Base-by-base conservation (phyloP, 2,888 invertebrate genomes). In the Perdita meconis region DNA sequence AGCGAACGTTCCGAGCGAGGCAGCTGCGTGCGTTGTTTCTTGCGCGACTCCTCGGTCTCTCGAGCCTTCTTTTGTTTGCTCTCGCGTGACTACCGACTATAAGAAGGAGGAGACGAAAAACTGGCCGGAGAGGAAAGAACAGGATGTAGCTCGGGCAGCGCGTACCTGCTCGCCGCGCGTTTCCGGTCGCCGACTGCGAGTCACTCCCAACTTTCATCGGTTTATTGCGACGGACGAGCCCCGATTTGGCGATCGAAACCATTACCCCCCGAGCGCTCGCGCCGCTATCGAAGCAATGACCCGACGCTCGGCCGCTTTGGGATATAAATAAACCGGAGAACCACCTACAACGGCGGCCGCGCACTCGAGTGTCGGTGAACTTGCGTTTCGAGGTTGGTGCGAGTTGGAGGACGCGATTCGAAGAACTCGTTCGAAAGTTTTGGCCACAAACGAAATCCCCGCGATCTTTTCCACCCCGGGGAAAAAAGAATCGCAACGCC, bases 181-280 rank as follows among this genome's bases (percentile, higher is more conserved):
- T 89, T 89, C 89, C 87, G 89, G 87, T 77, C 86, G 80, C 83
- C 87, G 86, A 89, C 87, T 87, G 87, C 83, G 80, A 85, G 82
- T 85, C 83, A 79, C 81, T 84, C 80, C 74, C 84, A 77, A 87
- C 87, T 89, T 90, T 89, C 89, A 88, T 82, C 83, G 84, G 86
- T 87, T 90, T 89, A 87, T 83, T 85, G 68, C 75, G 79, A 81
- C 81, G 71, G 60, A 66, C 73, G 42, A 55, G 72, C 47, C 56
- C 10, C 61, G 69, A 47, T 53, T 55, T 59, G 73, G 68, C 67
- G 63, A 79, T 83, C 83, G 66, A 78, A n/a, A 67, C 73, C 69
- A 42, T 30, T 30, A 30, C 30, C 51, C n/a, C n/a, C n/a, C n/a
- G n/a, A 67, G 69, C 84, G 81, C 69, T 59, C 64, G 36, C 26